phyloP scores from a whole-genome alignment of 2,113 vertebrate species.

The Guaruba guarouba region DNA sequence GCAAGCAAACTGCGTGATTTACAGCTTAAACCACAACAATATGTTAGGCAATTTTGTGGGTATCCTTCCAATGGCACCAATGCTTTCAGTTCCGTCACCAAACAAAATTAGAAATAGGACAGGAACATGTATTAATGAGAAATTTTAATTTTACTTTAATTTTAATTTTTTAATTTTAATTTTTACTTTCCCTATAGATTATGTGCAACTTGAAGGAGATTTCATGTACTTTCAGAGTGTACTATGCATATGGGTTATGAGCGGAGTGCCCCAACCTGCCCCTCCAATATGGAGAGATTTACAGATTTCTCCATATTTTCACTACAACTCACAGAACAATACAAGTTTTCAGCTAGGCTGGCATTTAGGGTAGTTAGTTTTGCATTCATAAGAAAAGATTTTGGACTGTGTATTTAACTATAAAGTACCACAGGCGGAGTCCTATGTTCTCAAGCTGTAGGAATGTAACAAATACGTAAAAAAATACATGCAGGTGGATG shows the following conservation, averaged over 20 bases:
- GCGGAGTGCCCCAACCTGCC: neutral
- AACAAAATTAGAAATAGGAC: neutral
- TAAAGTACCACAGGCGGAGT: neutral
- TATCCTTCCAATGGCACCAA: neutral
- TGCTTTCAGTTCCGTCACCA: neutral
- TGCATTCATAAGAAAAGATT: neutral
- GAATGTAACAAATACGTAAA: neutral
- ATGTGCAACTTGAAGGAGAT: neutral
- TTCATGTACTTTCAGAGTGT: neutral
- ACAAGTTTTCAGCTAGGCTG: neutral
- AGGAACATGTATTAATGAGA: neutral
- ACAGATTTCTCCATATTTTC: neutral
- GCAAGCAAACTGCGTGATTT: no score
- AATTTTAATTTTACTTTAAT: neutral
- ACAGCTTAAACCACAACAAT: no score
- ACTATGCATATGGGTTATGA: neutral
- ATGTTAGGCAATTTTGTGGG: neutral
- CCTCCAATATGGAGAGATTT: neutral
- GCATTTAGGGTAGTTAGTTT: neutral
- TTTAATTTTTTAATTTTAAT: neutral
- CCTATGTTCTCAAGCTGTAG: neutral
- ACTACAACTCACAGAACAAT: neutral
- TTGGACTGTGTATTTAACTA: neutral
- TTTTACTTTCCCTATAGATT: neutral
- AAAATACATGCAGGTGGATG: neutral